Base-by-base conservation (phyloP, 2,888 invertebrate genomes). In the Epinotia ramella region DNA sequence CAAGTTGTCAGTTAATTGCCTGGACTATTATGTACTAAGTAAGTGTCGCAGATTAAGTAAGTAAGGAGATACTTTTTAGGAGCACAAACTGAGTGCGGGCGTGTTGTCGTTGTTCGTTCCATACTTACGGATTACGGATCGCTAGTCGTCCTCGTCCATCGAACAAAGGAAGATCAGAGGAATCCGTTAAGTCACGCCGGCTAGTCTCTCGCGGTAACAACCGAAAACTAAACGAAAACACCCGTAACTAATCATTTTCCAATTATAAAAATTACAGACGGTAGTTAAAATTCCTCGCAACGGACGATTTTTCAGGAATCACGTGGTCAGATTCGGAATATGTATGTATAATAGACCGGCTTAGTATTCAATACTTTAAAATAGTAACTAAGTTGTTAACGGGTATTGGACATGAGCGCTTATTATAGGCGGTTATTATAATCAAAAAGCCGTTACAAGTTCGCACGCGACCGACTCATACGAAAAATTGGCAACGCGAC, bases 201-300 rank as follows among this genome's bases (percentile, higher is more conserved):
- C 83, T 80, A 82, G 78, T 83, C 80, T 80, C 82, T 79, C 83
- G 81, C 79, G 78, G 83, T 86, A 87, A 88, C 88, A 88, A 85
- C 89, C 91, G 86, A 92, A 92, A 90, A 87, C 89, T 90, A 92
- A 93, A 92, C 92, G 88, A 92, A 92, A 91, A 90, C 89, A 88
- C 87, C 92, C 92, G 92, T 89, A 93, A 91, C 93, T 84, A 93
- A 94, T 93, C 88, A 87, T 90, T 89, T 90, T 90, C 83, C 90
- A 90, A 92, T 90, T 89, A 89, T 86, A 89, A 88, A 91, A 91
- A 92, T 89, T 85, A 83, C 84, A 86, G 86, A 88, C 86, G 86
- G 81, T 87, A 12, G 59, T 3, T 59, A 59, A 20, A 24, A 49
- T 49, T 40, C 40, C 40, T 40, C 40, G 40, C 40, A 9, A 40